These are phyloP conservation scores for Myzus persicae DNA, from an alignment of 1,140 invertebrate genomes.

Conservation along the genomic window DNA sequence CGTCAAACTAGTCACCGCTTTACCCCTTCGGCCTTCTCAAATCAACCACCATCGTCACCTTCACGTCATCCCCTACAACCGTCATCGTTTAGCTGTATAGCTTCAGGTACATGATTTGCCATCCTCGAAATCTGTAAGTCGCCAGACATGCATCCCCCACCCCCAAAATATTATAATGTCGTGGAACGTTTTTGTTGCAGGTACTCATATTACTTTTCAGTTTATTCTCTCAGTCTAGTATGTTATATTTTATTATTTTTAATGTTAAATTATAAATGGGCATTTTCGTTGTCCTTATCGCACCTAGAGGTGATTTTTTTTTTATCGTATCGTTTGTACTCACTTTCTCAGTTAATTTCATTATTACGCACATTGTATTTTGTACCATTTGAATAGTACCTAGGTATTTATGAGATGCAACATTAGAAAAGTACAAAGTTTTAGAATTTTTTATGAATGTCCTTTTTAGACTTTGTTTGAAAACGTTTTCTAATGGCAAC, in stretches of 20 bases:
- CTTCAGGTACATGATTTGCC: neutral
- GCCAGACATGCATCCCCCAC: rapidly evolving
- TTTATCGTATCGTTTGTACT: neutral
- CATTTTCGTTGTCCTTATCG: neutral
- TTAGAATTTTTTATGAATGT: no score
- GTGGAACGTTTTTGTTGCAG: neutral
- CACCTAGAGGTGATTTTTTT: neutral
- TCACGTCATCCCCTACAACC: neutral
- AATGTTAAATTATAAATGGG: neutral
- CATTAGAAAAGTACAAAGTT: neutral
- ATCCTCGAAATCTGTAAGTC: neutral
- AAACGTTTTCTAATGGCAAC: neutral
- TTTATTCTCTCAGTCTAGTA: neutral
- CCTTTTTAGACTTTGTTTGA: neutral
- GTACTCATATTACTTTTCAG: neutral
- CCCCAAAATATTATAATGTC: neutral
- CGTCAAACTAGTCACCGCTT: neutral
- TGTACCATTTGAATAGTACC: neutral
- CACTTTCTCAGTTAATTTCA: neutral
- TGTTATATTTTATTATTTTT: neutral
- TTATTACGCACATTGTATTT: neutral
- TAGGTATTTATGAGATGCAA: neutral
- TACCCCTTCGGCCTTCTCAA: neutral
- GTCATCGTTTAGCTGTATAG: neutral
- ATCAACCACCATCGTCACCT: neutral